Evolutionary conservation across 2,888 invertebrate genomes (phyloP), one percentile per base, ranked within the genome.

Genomic region (Hemithea aestivaria): DNA sequence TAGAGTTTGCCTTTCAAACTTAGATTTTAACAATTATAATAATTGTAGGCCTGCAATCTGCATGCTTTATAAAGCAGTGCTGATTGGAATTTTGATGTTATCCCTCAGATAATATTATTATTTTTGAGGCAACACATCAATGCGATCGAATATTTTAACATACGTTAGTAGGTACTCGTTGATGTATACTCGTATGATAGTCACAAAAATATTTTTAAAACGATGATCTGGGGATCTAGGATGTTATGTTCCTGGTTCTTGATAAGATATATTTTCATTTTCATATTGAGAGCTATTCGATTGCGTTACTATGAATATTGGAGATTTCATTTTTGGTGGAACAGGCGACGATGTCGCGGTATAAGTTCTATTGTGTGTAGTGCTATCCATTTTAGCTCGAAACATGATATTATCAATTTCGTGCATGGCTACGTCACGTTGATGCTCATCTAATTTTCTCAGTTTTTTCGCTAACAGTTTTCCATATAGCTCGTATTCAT

Each of bases 381-480:
- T 31, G 1, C 50, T 44, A 11, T 58, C 66, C 67, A 79, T 80
- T 67, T 79, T 83, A 7, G 71, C 74, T 27, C 72, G 73, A 58
- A 81, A 84, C 72, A 84, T 74, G 23, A 84, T 73, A 40, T 79
- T 81, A 42, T 87, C 84, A 6, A 87, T 83, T 40, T 87, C 83
- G 34, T 85, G 82, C 84, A 85, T 84, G 2, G 79, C 77, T 9
- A 77, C 48, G 45, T 87, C 84, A 2, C 87, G 66, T 42, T 84
- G 77, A 20, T 70, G 68, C 51, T 84, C 85, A 27, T 83, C 75
- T 24, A 87, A 46, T 49, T 77, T 83, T 44, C 74, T 70, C 27
- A 87, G 51, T 51, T 85, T 87, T 41, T 77, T 85, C 1, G 80
- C 84, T 31, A 87, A 52, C 6, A 87, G 58, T 51, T 77, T 77